Evolutionary conservation across 2,797 vertebrate species (phyloP).

Genomic region (Acropternis orthonyx): DNA sequence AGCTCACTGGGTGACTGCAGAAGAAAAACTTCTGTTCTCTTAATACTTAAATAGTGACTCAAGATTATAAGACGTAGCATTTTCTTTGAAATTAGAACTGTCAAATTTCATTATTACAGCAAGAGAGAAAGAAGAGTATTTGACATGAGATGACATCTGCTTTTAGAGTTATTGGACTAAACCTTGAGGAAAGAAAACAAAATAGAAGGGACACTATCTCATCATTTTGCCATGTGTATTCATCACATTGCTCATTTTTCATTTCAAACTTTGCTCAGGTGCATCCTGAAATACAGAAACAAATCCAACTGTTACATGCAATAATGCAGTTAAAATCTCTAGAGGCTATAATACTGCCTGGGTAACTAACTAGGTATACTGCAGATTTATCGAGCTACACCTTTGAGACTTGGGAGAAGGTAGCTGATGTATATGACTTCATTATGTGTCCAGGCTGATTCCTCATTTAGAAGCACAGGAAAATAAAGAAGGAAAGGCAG

Average conservation of each 20-base stretch:
- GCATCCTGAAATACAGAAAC: not conserved
- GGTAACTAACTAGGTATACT: not conserved
- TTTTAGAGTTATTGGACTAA: not conserved
- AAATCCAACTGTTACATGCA: not conserved
- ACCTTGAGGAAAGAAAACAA: not conserved
- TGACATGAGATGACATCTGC: not conserved
- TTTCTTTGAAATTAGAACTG: slow-evolving; percentile 1
- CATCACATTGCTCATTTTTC: not conserved
- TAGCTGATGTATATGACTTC: not conserved
- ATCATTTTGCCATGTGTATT: not conserved
- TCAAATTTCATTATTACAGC: not conserved
- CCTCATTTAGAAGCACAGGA: not conserved
- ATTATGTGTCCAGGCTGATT: not conserved
- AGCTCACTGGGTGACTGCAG: not conserved
- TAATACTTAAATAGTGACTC: not conserved
- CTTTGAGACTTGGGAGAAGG: not conserved
- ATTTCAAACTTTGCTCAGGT: not conserved
- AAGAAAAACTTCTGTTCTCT: not conserved
- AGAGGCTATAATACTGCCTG: not conserved
- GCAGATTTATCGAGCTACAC: not conserved
- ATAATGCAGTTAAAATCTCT: not conserved
- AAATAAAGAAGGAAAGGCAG: not conserved
- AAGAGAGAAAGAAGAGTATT: not conserved
- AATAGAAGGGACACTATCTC: not conserved
- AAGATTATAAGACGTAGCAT: not conserved